A percentile compares a stretch with the other conserved stretches of the same genome.
These are phyloP conservation scores for Minunthozetes semirufus DNA, from an alignment of 2,888 invertebrate species.

Conservation along the genomic window DNA sequence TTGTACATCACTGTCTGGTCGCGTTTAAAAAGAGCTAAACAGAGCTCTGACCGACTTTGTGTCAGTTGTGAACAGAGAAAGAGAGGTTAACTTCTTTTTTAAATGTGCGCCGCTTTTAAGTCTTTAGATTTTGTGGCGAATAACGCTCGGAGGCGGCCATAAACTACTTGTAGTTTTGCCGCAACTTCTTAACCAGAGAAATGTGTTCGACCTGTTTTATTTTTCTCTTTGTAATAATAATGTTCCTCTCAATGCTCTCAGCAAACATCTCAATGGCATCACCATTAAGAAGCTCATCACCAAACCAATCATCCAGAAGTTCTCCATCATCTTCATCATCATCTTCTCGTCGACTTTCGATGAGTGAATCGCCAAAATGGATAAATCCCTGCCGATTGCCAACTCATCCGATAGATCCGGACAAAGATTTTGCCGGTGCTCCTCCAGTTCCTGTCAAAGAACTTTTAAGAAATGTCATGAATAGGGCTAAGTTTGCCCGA, in stretches of 20 bases:
- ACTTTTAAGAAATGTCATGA: slow-evolving; percentile 29
- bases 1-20: too few species aligned
- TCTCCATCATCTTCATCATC: slow-evolving; percentile 4
- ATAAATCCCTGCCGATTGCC: slow-evolving; percentile 40
- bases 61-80: not conserved
- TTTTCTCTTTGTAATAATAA: not conserved
- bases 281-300: slow-evolving; percentile 5
- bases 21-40: too few species aligned
- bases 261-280: slow-evolving; percentile 25
- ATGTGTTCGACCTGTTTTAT: not conserved
- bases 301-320: not conserved
- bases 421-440: slow-evolving; percentile 37
- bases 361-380: slow-evolving; percentile 36
- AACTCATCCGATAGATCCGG: slow-evolving; percentile 39
- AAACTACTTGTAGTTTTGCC: not conserved
- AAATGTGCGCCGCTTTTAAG: not conserved
- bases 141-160: not conserved
- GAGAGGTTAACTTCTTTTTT: too few species aligned
- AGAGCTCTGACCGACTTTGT: slow-evolving; percentile 7
- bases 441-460: slow-evolving; percentile 34
- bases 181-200: not conserved
- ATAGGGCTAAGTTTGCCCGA: slow-evolving; percentile 33
- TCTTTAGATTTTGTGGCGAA: not conserved
- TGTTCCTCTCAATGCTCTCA: slow-evolving; percentile 8
- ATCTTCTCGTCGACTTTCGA: slow-evolving; percentile 1